phyloP scores from a whole-genome alignment of 2,113 vertebrate species.

The Barnardius zonarius region DNA sequence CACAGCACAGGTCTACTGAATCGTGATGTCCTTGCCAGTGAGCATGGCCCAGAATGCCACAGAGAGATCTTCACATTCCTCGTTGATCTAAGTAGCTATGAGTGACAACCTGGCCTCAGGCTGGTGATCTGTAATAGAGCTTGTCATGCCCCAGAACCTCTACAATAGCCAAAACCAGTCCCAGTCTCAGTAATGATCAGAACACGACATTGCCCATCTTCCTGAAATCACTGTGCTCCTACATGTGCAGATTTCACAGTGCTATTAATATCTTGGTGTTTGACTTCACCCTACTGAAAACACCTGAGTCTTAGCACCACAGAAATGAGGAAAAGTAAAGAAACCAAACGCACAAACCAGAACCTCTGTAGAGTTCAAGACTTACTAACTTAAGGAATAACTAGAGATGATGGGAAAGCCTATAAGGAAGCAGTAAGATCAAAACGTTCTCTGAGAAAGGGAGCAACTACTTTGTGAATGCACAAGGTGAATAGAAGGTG shows the following conservation, averaged over 20 bases:
- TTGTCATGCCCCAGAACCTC: not conserved
- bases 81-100: not conserved
- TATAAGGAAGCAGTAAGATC: not conserved
- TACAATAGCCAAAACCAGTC: not conserved
- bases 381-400: constrained; percentile 31
- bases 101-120: not conserved
- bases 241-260: not conserved
- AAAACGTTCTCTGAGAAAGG: not conserved
- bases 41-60: not conserved
- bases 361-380: not conserved
- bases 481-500: not conserved
- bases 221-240: not conserved
- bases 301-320: not conserved
- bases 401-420: not conserved
- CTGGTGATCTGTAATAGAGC: not conserved
- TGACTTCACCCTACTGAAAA: not conserved
- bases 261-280: not conserved
- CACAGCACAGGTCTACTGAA: not conserved
- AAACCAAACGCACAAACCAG: constrained; percentile 1
- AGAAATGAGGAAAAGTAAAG: not conserved
- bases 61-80: not conserved
- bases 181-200: not conserved
- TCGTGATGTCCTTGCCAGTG: not conserved
- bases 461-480: not conserved
- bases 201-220: not conserved